Percentiles rank a stretch among this genome's conserved stretches.
Conservation (phyloP, 2,797 vertebrate genomes). For the Notamacropus eugenii region DNA sequence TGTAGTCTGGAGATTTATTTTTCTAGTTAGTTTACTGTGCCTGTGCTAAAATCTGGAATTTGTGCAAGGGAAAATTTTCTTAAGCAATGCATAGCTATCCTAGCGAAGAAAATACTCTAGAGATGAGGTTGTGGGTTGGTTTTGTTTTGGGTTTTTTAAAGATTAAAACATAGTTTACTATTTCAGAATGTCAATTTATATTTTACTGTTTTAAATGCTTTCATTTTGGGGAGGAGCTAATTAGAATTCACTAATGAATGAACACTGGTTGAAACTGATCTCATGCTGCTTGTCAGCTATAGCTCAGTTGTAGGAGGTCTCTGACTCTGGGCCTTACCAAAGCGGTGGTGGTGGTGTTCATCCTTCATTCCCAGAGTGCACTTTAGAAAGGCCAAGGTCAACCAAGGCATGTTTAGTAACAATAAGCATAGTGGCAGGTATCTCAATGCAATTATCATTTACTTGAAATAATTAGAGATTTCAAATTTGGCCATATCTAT, state of each 20-base stretch:
- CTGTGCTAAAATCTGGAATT: conserved; percentile 60
- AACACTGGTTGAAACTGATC: conserved; percentile 28
- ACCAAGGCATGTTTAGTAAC: conserved; percentile 9
- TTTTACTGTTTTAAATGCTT: background rate
- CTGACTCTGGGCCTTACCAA: conserved; percentile 22
- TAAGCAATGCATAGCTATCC: conserved; percentile 20
- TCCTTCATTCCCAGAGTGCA: too few species aligned
- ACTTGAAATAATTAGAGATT: conserved; percentile 35
- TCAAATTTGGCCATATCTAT: conserved; percentile 29
- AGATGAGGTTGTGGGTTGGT: conserved; percentile 14
- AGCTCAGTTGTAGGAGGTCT: conserved; percentile 19
- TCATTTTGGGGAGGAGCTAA: background rate
- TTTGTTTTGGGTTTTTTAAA: conserved; percentile 35
- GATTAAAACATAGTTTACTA: conserved; percentile 12
- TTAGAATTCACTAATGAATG: conserved; percentile 49
- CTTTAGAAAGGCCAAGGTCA: too few species aligned
- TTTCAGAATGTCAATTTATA: background rate
- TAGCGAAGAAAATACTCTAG: conserved; percentile 17
- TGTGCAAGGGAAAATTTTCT: conserved; percentile 69
- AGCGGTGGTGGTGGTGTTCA: background rate
- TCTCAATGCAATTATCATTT: conserved; percentile 5
- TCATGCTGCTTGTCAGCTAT: conserved; percentile 1
- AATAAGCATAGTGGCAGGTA: background rate
- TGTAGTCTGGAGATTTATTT: conserved; percentile 55
- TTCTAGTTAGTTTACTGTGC: conserved; percentile 62